A percentile compares a stretch with the other conserved stretches of the same genome.
Conservation (phyloP, 2,888 invertebrate species). For the Prionchulus punctatus region DNA sequence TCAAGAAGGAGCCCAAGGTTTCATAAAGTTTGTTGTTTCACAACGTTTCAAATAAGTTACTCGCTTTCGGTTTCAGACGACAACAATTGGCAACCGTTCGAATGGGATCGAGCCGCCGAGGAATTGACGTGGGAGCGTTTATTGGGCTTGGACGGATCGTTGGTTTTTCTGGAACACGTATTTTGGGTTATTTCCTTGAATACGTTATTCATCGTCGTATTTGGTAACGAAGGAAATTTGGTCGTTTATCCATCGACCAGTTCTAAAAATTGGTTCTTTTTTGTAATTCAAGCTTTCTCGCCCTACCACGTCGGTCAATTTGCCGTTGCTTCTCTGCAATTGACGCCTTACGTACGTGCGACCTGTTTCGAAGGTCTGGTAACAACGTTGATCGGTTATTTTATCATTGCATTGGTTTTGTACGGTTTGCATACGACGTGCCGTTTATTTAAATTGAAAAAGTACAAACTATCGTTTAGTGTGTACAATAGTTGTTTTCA, state of each 20-base stretch:
- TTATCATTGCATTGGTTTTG: conserved; percentile 63
- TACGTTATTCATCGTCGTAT: conserved; percentile 84
- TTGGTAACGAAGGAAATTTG: conserved; percentile 41
- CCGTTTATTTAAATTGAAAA: conserved; percentile 57
- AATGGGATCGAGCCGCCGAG: conserved; percentile 95
- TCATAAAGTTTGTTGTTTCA: no score
- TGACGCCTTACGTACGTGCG: conserved; percentile 47
- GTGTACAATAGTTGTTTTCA: no score
- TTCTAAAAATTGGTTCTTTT: conserved; percentile 7
- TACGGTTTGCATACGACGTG: conserved; percentile 69
- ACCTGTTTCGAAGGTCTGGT: conserved; percentile 79
- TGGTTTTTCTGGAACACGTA: conserved; percentile 92
- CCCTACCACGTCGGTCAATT: conserved; percentile 86
- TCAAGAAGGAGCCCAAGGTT: no score
- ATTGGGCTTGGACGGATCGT: conserved; percentile 82
- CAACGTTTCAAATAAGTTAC: no score
- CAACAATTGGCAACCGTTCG: conserved; percentile 86
- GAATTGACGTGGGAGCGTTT: conserved; percentile 86
- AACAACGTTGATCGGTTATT: conserved; percentile 81
- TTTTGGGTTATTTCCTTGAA: conserved; percentile 97
- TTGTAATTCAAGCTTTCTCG: conserved; percentile 54
- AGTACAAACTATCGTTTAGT: conserved; percentile 46
- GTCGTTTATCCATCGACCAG: background rate
- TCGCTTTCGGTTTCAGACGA: no score
- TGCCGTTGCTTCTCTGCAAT: conserved; percentile 54